A percentile compares a stretch with the other conserved stretches of the same genome.
Conservation (phyloP, 2,888 invertebrate species). For the Odontomyia ornata region DNA sequence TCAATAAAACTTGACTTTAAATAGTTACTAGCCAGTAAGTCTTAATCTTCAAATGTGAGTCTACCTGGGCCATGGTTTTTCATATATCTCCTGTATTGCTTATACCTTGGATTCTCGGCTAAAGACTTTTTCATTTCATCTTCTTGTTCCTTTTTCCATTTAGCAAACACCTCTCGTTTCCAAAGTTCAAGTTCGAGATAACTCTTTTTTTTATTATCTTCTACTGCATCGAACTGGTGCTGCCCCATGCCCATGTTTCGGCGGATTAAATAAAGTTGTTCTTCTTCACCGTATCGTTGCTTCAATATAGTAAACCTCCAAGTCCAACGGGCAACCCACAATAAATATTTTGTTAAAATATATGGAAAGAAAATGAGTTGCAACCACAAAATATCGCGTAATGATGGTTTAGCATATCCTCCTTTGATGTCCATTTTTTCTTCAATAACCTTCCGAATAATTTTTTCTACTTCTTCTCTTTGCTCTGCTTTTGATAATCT, state of each 20-base stretch:
- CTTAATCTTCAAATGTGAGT: conserved; percentile 88
- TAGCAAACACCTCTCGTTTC: conserved; percentile 80
- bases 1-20: conserved; percentile 47
- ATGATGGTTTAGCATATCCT: conserved; percentile 85
- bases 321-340: conserved; percentile 83
- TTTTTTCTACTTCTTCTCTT: conserved; percentile 81
- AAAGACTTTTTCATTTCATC: conserved; percentile 85
- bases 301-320: conserved; percentile 80
- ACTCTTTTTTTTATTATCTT: conserved; percentile 77
- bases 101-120: conserved; percentile 87
- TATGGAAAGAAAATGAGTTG: conserved; percentile 84
- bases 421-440: conserved; percentile 95
- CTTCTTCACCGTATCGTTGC: conserved; percentile 81
- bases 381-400: conserved; percentile 82
- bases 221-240: conserved; percentile 76
- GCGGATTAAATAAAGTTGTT: conserved; percentile 85
- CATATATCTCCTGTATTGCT: conserved; percentile 88
- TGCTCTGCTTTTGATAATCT: conserved; percentile 70
- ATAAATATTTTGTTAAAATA: conserved; percentile 73
- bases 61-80: conserved; percentile 89
- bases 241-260: conserved; percentile 78
- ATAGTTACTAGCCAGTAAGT: background rate
- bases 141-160: conserved; percentile 84
- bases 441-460: conserved; percentile 84
- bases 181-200: conserved; percentile 81